Evolutionary conservation across 2,113 vertebrate genomes (phyloP), one percentile per base, ranked within the genome.

Genomic region (Tetrao urogallus): DNA sequence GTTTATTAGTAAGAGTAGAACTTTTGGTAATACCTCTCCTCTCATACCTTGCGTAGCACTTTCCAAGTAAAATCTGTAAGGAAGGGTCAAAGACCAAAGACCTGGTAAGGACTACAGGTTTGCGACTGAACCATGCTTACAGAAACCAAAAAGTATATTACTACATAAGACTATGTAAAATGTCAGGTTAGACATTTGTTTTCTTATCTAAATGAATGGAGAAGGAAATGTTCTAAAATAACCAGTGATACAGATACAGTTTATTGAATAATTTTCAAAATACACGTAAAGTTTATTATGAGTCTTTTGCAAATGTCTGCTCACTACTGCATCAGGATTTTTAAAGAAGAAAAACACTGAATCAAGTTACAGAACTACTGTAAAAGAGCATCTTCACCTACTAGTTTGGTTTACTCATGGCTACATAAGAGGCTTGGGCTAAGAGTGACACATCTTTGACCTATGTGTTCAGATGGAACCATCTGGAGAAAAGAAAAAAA

Each of bases 281-380:
- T 0, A 1, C 2, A 16, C 34, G 9, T 42, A 77, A 43, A 0
- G 16, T n/a, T 56, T 15, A 36, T 36, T 65, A n/a, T 78, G 8
- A 87, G 8, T 28, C 3, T 80, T 73, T 43, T 64, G 6, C 56
- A 81, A 60, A 61, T 17, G 8, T 15, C 3, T 56, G 5, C 28
- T 87, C 18, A 38, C 58, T 69, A 42, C 42, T 82, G 11, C 61
- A 42, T 38, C 11, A 58, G 1, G 8, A 25, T 64, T 64, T 28
- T 2, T 40, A 69, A 72, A 57, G 7, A 67, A 56, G 5, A 34
- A 70, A 71, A 91, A 17, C 1, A 6, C 5, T 45, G 27, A 73
- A 27, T 17, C 10, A 65, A 8, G 19, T 30, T 36, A 67, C 11
- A 30, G 18, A 28, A 2, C 7, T 65, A 22, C 5, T 72, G 1